Base-by-base conservation (phyloP, 2,113 vertebrate species). In the Austrofundulus limnaeus region DNA sequence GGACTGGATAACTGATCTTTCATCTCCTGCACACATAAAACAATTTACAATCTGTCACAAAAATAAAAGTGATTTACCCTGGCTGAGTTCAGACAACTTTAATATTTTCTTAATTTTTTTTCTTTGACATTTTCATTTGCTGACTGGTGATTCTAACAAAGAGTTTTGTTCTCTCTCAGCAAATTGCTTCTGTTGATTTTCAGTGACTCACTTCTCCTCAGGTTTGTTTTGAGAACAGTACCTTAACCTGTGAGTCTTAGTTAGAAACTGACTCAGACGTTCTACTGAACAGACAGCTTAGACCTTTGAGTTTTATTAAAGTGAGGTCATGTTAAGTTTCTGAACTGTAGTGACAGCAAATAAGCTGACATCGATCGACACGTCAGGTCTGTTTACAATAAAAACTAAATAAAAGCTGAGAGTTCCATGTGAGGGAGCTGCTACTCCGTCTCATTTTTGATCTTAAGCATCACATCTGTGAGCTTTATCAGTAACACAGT, bases 1-100 rank as follows among this genome's bases (percentile, higher is more conserved):
- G 93, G 93, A 63, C 92, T 93, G 55, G 91, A 90, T 72, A 93
- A 55, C 47, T 94, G 91, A 37, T 94, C 92, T 76, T 92, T 93
- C 92, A 94, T 94, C 52, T 94, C 91, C 94, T 95, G 42, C 69
- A 80, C 57, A 71, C 24, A 72, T n/a, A 11, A 28, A 41, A 41
- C 9, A 2, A 17, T 69, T 55, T 16, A 57, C 48, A 49, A 20
- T 31, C 12, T 38, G 47, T 37, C 16, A 17, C 37, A 60, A 61
- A 4, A 11, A 10, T 0, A 52, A 41, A 52, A 6, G 42, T 47
- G 5, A 13, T 41, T 57, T 63, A 51, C 5, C 14, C 31, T 19
- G 11, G 12, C 7, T 59, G 37, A 11, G 28, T 2, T 34, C 43
- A 28, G 58, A 23, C 61, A 15, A 41, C 34, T 52, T 48, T 21